Evolutionary conservation across 2,797 vertebrate genomes (phyloP).

Genomic region (Buceros bicornis): DNA sequence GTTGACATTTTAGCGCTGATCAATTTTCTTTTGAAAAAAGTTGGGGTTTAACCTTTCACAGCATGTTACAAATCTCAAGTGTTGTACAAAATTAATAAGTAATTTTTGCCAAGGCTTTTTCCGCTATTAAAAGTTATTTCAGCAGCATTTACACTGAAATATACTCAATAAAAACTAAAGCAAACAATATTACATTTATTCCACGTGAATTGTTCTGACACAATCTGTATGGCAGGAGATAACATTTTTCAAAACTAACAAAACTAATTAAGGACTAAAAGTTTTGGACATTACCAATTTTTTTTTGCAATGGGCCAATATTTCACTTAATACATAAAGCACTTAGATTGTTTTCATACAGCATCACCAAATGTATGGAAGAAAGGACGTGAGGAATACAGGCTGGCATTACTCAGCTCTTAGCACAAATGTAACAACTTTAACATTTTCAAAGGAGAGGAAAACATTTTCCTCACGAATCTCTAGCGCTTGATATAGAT

Average conservation of each 20-base stretch:
- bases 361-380: neutral
- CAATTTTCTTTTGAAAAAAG: slow-evolving; percentile 60
- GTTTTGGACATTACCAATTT: neutral
- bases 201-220: neutral
- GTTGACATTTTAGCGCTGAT: slow-evolving; percentile 74
- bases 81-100: slow-evolving; percentile 57
- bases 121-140: slow-evolving; percentile 3
- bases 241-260: slow-evolving; percentile 18
- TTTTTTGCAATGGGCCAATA: neutral
- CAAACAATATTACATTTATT: neutral
- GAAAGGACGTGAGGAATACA: neutral
- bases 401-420: neutral
- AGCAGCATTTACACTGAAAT: neutral
- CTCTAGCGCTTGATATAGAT: neutral
- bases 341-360: neutral
- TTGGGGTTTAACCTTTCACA: slow-evolving; percentile 65
- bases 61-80: slow-evolving; percentile 17
- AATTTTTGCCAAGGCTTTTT: neutral
- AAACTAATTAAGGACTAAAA: neutral
- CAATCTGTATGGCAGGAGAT: neutral
- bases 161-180: neutral
- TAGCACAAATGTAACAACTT: neutral
- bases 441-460: slow-evolving; percentile 5
- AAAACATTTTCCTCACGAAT: neutral
- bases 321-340: neutral